phyloP scores from a whole-genome alignment of 2,888 invertebrate species.

The Resseliella maxima region DNA sequence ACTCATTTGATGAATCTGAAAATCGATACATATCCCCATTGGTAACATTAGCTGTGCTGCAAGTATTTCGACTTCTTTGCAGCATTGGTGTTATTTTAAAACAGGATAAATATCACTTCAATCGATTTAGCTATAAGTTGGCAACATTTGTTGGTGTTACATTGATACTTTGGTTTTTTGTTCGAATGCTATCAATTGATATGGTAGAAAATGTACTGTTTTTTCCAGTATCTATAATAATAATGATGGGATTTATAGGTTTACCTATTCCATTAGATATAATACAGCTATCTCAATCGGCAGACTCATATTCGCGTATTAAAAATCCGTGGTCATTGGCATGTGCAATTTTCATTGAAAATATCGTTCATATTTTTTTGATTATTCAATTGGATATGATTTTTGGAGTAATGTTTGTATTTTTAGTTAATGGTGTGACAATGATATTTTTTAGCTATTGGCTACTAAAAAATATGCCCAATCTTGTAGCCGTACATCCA shows the following conservation, averaged over 20 bases:
- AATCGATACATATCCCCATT: slow-evolving; percentile 5
- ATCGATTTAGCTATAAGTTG: slow-evolving; percentile 53
- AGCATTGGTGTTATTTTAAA: background rate
- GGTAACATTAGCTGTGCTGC: background rate
- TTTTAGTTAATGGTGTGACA: background rate
- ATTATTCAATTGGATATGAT: slow-evolving; percentile 40
- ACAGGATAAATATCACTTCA: slow-evolving; percentile 41
- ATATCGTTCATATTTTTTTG: slow-evolving; percentile 12
- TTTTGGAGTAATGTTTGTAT: slow-evolving; percentile 46
- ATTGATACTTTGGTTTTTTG: background rate
- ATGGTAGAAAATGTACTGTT: background rate
- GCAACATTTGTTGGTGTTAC: background rate
- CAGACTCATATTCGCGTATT: slow-evolving; percentile 25
- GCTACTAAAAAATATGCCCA: slow-evolving; percentile 36
- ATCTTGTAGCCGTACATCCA: background rate
- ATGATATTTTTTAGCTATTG: slow-evolving; percentile 36
- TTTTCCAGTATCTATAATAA: background rate
- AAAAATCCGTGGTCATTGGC: slow-evolving; percentile 30
- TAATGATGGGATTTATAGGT: slow-evolving; percentile 47
- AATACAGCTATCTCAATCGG: slow-evolving; percentile 6
- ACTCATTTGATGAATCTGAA: background rate
- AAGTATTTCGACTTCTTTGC: slow-evolving; percentile 16
- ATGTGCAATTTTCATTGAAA: slow-evolving; percentile 25
- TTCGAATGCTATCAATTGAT: background rate
- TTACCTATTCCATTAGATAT: slow-evolving; percentile 10